These are phyloP conservation scores for Drosophila vallismaia DNA, from an alignment of 2,888 invertebrate genomes.

Conservation along the genomic window DNA sequence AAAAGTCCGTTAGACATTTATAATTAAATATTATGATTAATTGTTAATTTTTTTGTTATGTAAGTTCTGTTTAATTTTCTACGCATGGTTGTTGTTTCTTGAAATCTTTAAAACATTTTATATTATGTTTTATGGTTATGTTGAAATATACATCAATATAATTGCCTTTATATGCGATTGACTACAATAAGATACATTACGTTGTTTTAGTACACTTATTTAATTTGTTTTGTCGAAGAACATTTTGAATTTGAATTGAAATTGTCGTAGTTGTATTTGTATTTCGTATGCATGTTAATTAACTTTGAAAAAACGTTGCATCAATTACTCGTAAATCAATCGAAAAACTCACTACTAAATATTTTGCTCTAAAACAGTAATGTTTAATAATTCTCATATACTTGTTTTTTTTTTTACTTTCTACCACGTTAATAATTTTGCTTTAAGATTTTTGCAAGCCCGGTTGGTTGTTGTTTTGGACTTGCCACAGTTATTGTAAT, in stretches of 20 bases:
- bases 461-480: conserved; percentile 51
- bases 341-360: conserved; percentile 69
- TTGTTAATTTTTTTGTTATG: conserved; percentile 45
- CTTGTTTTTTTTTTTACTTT: conserved; percentile 45
- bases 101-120: conserved; percentile 25
- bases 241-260: conserved; percentile 49
- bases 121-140: conserved; percentile 47
- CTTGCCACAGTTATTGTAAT: conserved; percentile 83
- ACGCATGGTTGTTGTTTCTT: conserved; percentile 70
- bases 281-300: conserved; percentile 44
- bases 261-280: conserved; percentile 39
- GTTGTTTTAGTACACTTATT: conserved; percentile 74
- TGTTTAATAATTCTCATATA: conserved; percentile 39
- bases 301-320: conserved; percentile 62
- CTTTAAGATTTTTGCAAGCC: conserved; percentile 54
- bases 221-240: conserved; percentile 67
- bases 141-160: conserved; percentile 73
- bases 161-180: conserved; percentile 42
- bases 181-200: conserved; percentile 61
- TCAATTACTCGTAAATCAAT: conserved; percentile 61
- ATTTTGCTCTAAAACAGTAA: conserved; percentile 48
- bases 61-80: conserved; percentile 68
- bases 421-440: conserved; percentile 59
- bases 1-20: conserved; percentile 44
- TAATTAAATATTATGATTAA: conserved; percentile 18